Base-by-base conservation (phyloP, 1,140 invertebrate species). In the Papilio dardanus region DNA sequence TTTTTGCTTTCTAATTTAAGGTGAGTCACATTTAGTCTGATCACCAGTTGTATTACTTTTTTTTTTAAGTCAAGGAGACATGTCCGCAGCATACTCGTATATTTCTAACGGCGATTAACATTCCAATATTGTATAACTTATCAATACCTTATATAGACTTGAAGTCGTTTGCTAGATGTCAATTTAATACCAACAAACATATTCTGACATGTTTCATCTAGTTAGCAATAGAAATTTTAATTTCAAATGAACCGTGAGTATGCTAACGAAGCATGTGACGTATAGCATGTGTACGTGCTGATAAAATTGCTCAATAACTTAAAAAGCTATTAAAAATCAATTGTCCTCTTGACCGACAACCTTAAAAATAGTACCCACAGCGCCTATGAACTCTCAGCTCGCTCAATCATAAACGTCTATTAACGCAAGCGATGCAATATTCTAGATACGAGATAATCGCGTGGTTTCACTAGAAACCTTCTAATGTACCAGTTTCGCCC, bases 401-500 rank as follows among this genome's bases (percentile, higher is more conserved):
- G 24, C 67, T 42, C 69, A 71, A 71, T 74, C 65, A 74, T 54
- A 74, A 69, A 40, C 21, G 35, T n/a, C 46, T 58, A 73, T 73
- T 73, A 58, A 73, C 71, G 2, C 50, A 54, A 73, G 46, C 46
- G 46, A 73, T 73, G 33, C 67, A 40, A 40, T 69, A 54, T 73
- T 73, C 54, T 62, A 65, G 40, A 67, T 35, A 75, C 46, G 42
- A 67, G 58, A 84, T 82, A 81, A 81, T 77, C 79, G 76, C 74
- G 76, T 71, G 77, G 76, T 86, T 84, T 81, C 83, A 83, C 76
- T 83, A 84, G 81, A 83, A 85, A 83, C 80, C 79, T 76, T 82
- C 81, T 82, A 77, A 78, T 74, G 77, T 84, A 86, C 86, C 85
- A 87, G 86, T 83, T 82, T 83, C 76, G 82, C 79, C 79, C 69